Base-by-base conservation (phyloP, 2,888 invertebrate genomes). In the Drosophila mulleri region DNA sequence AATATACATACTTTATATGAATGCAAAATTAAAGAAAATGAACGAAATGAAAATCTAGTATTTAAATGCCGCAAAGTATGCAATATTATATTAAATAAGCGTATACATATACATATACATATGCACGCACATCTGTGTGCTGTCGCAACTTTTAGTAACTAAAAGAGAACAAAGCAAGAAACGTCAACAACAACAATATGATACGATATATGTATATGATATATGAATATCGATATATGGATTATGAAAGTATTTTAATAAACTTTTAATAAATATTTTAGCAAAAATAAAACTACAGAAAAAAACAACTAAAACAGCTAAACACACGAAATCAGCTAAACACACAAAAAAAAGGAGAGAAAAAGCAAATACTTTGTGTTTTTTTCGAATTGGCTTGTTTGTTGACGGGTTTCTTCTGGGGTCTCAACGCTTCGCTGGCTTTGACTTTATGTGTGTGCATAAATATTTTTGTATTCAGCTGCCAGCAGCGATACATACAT, bases 221-320 rank as follows among this genome's bases (percentile, higher is more conserved):
- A 48, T 59, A 59, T 48, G 48, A 20, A 67, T 54, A 66, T 66
- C 58, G 53, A 69, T 41, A 41, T 67, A 54, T 86, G 84, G 69
- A 89, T 78, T 83, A 89, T 70, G 65, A 79, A 89, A 88, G 88
- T 84, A 84, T 84, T 84, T 84, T 84, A 84, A 84, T 89, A 88
- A 89, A 84, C 85, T 84, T 84, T 84, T 84, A 88, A 84, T 88
- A 89, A 84, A 84, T 88, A 84, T 84, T 84, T 84, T 89, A 84
- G 89, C 85, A 89, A 82, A 89, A 82, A 70, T 78, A 85, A 88
- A 72, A 67, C 44, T 56, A 44, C 48, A 67, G 39, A 47, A 35
- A 44, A 47, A 35, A 53, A 9, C 39, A 41, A 47, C 35, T 3
- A 42, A 42, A 44, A 20, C 44, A 44, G 44, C 44, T 18, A 44